Base-by-base conservation (phyloP, 1,140 invertebrate species). In the Anastrepha obliqua region DNA sequence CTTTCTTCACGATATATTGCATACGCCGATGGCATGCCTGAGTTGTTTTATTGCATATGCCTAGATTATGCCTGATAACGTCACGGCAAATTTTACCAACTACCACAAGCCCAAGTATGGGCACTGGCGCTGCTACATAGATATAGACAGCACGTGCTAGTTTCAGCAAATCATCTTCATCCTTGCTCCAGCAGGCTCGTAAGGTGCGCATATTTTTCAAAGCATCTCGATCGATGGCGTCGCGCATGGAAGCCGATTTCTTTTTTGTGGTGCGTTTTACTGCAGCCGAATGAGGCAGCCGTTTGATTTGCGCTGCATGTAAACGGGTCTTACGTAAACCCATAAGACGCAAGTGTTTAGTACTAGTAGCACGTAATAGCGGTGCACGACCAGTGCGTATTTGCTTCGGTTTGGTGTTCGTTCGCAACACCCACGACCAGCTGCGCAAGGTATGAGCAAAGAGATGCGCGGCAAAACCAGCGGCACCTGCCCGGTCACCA, bases 401-500 rank as follows among this genome's bases (percentile, higher is more conserved):
- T 29, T 59, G 67, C 5, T 39, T 9, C 1, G 62, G 17, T 70
- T 87, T 87, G 51, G 62, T 85, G 13, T 91, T 91, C 0, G 90
- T 89, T 58, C 92, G 90, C 60, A 94, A 90, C 3, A 91, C 92
- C 87, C 92, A 91, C 2, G 92, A 90, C 96, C 96, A 97, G 89
- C 96, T 97, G 7, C 96, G 93, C 89, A 95, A 95, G 2, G 96
- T 91, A 91, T 97, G 96, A 55, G 95, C 91, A 92, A 95, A 97
- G 58, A 97, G 93, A 2, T 94, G 93, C 0, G 96, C 96, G 92
- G 97, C 96, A 0, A 96, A 93, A 7, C 97, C 97, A 67, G 95
- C 96, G 6, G 96, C 96, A 2, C 97, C 97, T 87, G 94, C 93
- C 8, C 93, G 93, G 93, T 97, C 96, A 1, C 97, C 97, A 1